A percentile compares a stretch with the other conserved stretches of the same genome.
phyloP scores from a whole-genome alignment of 2,113 vertebrate genomes.

The Petaurus breviceps region DNA sequence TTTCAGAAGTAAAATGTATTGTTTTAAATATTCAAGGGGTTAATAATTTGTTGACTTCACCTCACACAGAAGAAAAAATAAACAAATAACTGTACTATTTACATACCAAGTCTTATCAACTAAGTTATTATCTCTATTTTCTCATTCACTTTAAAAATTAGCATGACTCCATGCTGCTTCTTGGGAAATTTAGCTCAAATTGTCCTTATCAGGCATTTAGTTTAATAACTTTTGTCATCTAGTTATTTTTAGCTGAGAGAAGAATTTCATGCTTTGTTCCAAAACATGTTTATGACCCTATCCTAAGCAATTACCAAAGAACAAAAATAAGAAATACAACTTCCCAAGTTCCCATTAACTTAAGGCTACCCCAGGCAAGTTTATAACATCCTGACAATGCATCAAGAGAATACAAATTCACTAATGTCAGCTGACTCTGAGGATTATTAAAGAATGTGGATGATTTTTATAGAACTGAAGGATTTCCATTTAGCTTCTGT shows the following conservation, averaged over 20 bases:
- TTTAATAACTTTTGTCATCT: neutral
- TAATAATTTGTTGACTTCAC: neutral
- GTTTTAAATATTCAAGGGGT: neutral
- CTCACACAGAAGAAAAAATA: neutral
- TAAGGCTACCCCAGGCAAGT: neutral
- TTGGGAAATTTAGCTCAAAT: neutral
- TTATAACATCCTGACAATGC: neutral
- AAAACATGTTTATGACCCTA: neutral
- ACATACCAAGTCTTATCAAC: neutral
- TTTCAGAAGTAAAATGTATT: neutral
- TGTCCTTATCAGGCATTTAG: neutral
- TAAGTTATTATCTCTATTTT: neutral
- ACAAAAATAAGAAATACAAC: neutral
- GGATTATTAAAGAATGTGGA: neutral
- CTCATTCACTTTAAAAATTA: neutral
- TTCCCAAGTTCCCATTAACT: neutral
- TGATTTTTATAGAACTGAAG: neutral
- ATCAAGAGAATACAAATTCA: neutral
- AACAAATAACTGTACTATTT: neutral
- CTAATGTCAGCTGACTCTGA: neutral
- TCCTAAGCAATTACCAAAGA: neutral
- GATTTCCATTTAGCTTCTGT: neutral
- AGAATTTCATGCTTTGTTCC: neutral
- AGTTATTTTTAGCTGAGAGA: neutral
- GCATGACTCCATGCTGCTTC: neutral